phyloP scores from a whole-genome alignment of 2,797 vertebrate species.

The Diceros bicornis region DNA sequence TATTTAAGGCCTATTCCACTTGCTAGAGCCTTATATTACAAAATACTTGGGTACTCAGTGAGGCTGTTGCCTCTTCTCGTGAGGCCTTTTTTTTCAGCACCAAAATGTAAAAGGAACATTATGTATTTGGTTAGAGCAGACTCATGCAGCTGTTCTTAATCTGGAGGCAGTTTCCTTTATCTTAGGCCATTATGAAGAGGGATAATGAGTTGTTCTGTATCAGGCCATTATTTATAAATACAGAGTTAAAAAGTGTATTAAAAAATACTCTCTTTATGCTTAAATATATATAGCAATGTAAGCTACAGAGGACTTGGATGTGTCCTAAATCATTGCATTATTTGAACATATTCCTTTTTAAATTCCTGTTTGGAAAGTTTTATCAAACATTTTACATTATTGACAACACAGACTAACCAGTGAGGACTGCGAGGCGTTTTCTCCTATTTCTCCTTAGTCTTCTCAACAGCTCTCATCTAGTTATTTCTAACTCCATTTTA shows the following conservation, averaged over 20 bases:
- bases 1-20: slow-evolving; percentile 62
- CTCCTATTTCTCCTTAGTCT: slow-evolving; percentile 5
- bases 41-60: slow-evolving; percentile 52
- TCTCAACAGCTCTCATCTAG: background rate
- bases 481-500: slow-evolving; percentile 50
- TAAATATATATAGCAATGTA: background rate
- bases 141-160: slow-evolving; percentile 2
- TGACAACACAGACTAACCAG: background rate
- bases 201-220: background rate
- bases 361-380: slow-evolving; percentile 32
- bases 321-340: background rate
- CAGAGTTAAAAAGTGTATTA: slow-evolving; percentile 32
- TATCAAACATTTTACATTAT: slow-evolving; percentile 21
- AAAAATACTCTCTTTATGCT: background rate
- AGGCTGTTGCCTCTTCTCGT: background rate
- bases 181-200: background rate
- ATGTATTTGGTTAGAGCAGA: background rate
- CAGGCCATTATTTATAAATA: slow-evolving; percentile 16
- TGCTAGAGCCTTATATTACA: slow-evolving; percentile 36
- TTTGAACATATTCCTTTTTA: background rate
- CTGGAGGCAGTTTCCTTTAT: slow-evolving; percentile 42
- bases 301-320: background rate
- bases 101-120: background rate
- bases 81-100: background rate
- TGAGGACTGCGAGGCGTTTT: background rate